These are phyloP conservation scores for Eurystomus glaucurus DNA, from an alignment of 2,797 vertebrate species.

Conservation along the genomic window DNA sequence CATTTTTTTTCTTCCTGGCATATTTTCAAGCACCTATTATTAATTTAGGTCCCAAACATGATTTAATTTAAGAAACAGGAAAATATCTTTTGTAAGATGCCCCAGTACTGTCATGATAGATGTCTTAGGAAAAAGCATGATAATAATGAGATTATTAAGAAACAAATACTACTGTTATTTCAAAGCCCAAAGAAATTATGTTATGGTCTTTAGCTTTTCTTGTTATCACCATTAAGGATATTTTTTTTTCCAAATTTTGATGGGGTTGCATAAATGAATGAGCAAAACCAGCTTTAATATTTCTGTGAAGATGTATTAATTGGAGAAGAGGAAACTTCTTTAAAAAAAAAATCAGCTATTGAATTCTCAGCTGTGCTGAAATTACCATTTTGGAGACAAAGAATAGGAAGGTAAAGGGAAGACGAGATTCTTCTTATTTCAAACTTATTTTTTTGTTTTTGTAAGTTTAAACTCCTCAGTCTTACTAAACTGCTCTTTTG, in stretches of 20 bases:
- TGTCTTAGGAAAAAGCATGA: background rate
- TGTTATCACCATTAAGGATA: background rate
- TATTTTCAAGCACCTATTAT: background rate
- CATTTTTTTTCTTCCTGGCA: background rate
- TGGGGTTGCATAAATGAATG: background rate
- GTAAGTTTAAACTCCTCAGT: background rate
- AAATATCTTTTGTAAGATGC: background rate
- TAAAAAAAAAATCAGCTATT: background rate
- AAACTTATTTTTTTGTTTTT: background rate
- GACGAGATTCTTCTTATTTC: background rate
- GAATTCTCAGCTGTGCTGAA: background rate
- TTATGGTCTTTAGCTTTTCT: conserved; percentile 26
- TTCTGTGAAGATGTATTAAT: background rate
- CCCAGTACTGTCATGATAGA: background rate
- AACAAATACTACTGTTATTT: conserved; percentile 23
- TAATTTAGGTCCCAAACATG: background rate
- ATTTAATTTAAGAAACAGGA: background rate
- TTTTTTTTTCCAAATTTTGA: conserved; percentile 1
- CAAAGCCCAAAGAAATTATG: background rate
- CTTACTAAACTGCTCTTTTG: background rate
- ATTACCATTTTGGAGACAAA: background rate
- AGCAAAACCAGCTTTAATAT: background rate
- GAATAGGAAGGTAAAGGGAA: background rate
- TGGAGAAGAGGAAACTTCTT: background rate
- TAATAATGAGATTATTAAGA: conserved; percentile 34